These are phyloP conservation scores for Muntiacus muntjak DNA, from an alignment of 2,113 vertebrate species.

Conservation along the genomic window DNA sequence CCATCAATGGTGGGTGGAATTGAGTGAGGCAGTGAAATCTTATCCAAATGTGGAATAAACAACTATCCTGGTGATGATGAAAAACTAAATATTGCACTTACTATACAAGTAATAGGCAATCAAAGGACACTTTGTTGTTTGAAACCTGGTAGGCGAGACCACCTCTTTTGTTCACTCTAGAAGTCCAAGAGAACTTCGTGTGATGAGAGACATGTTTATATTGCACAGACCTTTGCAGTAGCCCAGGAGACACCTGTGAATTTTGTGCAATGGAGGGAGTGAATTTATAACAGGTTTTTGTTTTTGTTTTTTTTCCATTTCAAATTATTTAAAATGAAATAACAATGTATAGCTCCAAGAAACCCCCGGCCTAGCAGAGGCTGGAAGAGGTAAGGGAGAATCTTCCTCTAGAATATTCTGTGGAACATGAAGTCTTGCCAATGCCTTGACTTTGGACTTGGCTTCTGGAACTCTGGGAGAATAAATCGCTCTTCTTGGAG, in stretches of 20 bases:
- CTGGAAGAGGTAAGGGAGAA: too few relatives aligned
- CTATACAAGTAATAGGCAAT: not conserved
- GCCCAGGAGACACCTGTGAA: not conserved
- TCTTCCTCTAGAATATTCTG: not conserved
- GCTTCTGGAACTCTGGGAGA: not conserved
- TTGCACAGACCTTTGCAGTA: too few relatives aligned
- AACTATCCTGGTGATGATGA: not conserved
- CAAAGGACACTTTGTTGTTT: not conserved
- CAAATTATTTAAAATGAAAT: not conserved
- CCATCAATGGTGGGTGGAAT: fast-evolving
- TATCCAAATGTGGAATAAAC: not conserved
- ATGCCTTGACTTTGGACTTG: too few relatives aligned
- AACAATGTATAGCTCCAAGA: not conserved
- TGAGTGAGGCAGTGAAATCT: not conserved
- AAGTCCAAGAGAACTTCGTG: not conserved
- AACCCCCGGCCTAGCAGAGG: fast-evolving
- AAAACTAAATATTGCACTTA: not conserved
- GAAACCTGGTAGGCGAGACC: not conserved
- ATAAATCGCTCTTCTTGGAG: not conserved
- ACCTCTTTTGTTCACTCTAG: not conserved
- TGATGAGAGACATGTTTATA: not conserved
- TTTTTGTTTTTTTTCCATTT: not conserved
- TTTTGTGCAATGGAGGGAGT: not conserved
- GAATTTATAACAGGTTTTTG: not conserved
- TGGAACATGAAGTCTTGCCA: too few relatives aligned